Conservation (phyloP, 2,113 vertebrate genomes). For the Sylvilagus bachmani region DNA sequence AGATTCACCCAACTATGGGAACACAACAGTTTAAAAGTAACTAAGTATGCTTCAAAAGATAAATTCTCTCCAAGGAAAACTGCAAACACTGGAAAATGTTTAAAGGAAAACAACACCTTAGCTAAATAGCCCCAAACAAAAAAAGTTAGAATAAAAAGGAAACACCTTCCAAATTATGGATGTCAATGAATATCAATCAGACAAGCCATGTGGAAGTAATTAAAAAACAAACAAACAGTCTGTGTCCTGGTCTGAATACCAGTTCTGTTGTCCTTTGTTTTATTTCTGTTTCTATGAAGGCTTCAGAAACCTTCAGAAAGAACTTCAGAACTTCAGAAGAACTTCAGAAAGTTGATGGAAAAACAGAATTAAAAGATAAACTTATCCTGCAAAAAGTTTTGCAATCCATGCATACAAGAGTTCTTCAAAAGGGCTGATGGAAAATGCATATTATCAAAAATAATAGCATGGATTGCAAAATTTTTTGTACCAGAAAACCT, state of each 20-base stretch:
- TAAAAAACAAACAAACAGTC: not conserved
- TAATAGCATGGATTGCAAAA: too few relatives aligned
- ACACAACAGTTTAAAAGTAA: constrained; percentile 63
- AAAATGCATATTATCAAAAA: too few relatives aligned
- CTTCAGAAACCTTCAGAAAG: not conserved
- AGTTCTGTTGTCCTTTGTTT: not conserved
- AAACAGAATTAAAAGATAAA: too few relatives aligned
- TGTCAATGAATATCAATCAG: not conserved
- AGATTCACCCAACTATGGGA: constrained; percentile 46
- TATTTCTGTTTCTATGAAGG: not conserved
- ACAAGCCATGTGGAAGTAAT: not conserved
- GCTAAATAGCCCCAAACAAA: constrained; percentile 20
- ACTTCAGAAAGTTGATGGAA: too few relatives aligned
- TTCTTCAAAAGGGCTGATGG: too few relatives aligned
- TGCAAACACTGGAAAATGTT: constrained; percentile 38
- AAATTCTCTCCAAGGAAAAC: constrained; percentile 34
- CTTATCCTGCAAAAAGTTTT: too few relatives aligned
- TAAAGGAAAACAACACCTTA: not conserved
- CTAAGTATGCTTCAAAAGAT: constrained; percentile 52
- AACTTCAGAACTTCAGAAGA: too few relatives aligned
- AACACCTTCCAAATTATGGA: not conserved
- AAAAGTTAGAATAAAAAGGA: not conserved
- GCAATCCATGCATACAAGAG: too few relatives aligned
- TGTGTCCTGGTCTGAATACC: not conserved
- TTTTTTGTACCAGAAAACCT: too few relatives aligned